phyloP scores from a whole-genome alignment of 2,797 vertebrate species.

The Chaetophractus vellerosus region DNA sequence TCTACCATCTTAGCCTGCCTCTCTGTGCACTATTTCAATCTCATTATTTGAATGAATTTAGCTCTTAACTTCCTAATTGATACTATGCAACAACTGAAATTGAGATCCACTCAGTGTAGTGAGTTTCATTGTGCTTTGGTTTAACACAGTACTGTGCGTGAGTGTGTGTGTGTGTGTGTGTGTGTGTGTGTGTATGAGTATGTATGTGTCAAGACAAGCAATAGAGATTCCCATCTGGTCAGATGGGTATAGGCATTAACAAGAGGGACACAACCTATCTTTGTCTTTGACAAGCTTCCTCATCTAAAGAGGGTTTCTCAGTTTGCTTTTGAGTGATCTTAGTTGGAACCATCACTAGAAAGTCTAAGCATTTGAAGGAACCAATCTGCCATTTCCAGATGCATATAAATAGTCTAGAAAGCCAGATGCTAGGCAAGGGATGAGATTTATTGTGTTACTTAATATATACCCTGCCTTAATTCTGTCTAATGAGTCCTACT shows the following conservation, averaged over 20 bases:
- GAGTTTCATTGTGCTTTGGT: not conserved
- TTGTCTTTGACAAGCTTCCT: not conserved
- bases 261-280: not conserved
- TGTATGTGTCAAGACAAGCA: not conserved
- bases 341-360: not conserved
- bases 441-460: not conserved
- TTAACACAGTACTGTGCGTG: not conserved
- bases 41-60: not conserved
- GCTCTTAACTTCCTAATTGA: not conserved
- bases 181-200: not conserved
- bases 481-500: slow-evolving; percentile 51
- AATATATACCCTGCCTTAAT: not conserved
- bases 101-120: not conserved
- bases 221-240: not conserved
- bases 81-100: not conserved
- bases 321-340: slow-evolving; percentile 45
- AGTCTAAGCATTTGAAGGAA: not conserved
- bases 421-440: not conserved
- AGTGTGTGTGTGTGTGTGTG: not conserved
- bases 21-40: not conserved
- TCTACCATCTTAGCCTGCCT: not conserved
- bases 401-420: slow-evolving; percentile 25
- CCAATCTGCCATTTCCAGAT: slow-evolving; percentile 6
- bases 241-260: not conserved
- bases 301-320: not conserved